Evolutionary conservation across 2,797 vertebrate species (phyloP).

Genomic region (Thripadectes ignobilis): DNA sequence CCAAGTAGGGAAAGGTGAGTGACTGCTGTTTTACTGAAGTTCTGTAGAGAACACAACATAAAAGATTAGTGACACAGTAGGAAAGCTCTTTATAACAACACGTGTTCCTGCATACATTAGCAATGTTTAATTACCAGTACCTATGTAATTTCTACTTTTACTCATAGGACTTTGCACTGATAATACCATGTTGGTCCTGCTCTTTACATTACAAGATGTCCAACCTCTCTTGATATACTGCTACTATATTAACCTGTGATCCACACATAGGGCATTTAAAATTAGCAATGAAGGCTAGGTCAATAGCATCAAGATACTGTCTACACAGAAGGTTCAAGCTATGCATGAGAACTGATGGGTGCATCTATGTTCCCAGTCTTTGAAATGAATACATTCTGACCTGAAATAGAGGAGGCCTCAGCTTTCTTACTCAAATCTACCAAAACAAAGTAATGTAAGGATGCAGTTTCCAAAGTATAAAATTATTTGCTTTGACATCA

Average conservation of each 20-base stretch:
- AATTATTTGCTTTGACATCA: not conserved
- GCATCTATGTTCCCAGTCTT: not conserved
- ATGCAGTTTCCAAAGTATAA: not conserved
- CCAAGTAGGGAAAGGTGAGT: not conserved
- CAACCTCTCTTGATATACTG: not conserved
- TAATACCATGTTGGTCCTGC: not conserved
- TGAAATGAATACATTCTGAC: not conserved
- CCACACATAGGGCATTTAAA: not conserved
- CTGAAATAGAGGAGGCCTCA: not conserved
- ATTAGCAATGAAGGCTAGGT: not conserved
- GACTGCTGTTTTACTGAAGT: not conserved
- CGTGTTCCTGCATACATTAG: not conserved
- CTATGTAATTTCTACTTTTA: not conserved
- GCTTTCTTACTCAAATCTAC: not conserved
- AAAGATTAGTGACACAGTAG: not conserved
- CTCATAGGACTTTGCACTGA: not conserved
- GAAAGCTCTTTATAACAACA: not conserved
- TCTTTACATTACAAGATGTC: not conserved
- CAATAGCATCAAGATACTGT: not conserved
- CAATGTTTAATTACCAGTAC: not conserved
- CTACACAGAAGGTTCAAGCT: not conserved
- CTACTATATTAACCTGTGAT: not conserved
- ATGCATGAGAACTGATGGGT: not conserved
- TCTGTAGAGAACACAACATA: not conserved
- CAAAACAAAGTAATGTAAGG: not conserved